These are phyloP conservation scores for Fragum whitleyi DNA, from an alignment of 2,888 invertebrate genomes.

Conservation along the genomic window DNA sequence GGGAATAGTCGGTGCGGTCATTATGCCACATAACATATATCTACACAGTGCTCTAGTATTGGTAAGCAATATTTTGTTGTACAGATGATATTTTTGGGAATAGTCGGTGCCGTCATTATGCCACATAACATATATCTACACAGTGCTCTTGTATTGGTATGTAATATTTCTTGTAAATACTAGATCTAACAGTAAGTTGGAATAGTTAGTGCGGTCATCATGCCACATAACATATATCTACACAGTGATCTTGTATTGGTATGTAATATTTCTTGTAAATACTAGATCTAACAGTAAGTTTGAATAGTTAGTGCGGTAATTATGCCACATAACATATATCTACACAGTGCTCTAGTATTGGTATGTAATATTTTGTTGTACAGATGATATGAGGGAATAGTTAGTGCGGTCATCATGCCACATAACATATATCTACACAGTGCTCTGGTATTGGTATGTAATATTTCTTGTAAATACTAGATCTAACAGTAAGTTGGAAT, in stretches of 20 bases:
- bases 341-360: constrained; percentile 95
- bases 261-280: constrained; percentile 86
- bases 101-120: too few species aligned
- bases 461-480: background rate
- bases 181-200: too few species aligned
- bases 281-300: constrained; percentile 87
- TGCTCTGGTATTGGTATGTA: too few species aligned
- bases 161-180: background rate
- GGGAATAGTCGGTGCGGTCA: constrained; percentile 93
- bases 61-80: constrained; percentile 86
- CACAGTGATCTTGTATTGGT: constrained; percentile 95
- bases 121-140: too few species aligned
- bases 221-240: constrained; percentile 96
- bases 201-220: constrained; percentile 94
- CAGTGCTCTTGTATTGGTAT: too few species aligned
- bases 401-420: too few species aligned
- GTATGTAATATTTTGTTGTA: constrained; percentile 86
- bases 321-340: constrained; percentile 96
- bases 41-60: constrained; percentile 95
- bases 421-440: too few species aligned
- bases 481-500: constrained; percentile 89
- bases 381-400: too few species aligned
- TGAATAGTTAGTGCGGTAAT: constrained; percentile 94
- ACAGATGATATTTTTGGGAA: too few species aligned
- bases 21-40: constrained; percentile 96